These are phyloP conservation scores for Drosophila mojavensis DNA, from an alignment of 1,140 invertebrate species.

Conservation along the genomic window DNA sequence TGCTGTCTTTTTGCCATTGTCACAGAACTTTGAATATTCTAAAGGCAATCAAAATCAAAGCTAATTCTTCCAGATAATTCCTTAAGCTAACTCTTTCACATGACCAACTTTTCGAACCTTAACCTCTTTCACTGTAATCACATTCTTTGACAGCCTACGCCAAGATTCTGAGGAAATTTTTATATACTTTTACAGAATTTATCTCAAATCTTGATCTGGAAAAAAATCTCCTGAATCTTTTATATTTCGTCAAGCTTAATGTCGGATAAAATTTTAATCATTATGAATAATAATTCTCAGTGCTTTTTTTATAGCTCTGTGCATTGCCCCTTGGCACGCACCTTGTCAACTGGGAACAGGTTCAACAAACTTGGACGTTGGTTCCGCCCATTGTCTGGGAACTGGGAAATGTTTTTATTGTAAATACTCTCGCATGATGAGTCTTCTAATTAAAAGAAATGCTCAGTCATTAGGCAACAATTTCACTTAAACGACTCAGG, in stretches of 20 bases:
- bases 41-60: too few species aligned
- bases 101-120: too few species aligned
- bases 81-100: too few species aligned
- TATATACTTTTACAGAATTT: constrained; percentile 3
- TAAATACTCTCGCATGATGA: constrained; percentile 52
- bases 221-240: constrained; percentile 38
- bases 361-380: constrained; percentile 52
- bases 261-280: constrained; percentile 52
- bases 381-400: constrained; percentile 50
- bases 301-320: not conserved
- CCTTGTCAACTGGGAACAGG: constrained; percentile 38
- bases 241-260: constrained; percentile 36
- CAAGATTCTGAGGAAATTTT: too few species aligned
- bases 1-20: too few species aligned
- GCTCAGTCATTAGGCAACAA: constrained; percentile 75
- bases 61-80: too few species aligned
- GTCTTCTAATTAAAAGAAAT: constrained; percentile 76
- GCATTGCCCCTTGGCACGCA: constrained; percentile 41
- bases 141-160: too few species aligned
- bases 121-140: too few species aligned
- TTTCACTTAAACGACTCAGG: constrained; percentile 69
- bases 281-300: constrained; percentile 16
- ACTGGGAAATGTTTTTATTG: constrained; percentile 22
- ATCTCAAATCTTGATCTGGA: constrained; percentile 12
- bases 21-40: too few species aligned